Conservation (phyloP, 2,113 vertebrate species). For the Epinephelus cyanopodus region DNA sequence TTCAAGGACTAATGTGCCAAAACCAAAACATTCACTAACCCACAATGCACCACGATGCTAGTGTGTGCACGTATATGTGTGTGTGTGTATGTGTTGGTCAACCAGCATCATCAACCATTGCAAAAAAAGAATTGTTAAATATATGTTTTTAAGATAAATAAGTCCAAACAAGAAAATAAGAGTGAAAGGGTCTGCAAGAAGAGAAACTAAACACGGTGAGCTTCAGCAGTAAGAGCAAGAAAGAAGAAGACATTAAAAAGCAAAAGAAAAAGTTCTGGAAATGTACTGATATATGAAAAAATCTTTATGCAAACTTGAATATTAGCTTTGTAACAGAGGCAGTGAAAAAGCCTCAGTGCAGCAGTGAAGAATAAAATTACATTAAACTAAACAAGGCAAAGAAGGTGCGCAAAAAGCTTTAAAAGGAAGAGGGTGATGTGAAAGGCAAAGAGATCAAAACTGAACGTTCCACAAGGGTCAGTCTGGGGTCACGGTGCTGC, state of each 20-base stretch:
- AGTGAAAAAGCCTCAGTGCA: constrained; percentile 72
- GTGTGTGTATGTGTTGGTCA: constrained; percentile 48
- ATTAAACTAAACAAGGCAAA: constrained; percentile 69
- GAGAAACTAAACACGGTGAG: constrained; percentile 38
- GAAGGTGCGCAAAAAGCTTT: constrained; percentile 74
- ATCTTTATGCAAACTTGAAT: constrained; percentile 57
- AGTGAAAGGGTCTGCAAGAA: constrained; percentile 33
- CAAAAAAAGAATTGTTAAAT: constrained; percentile 66
- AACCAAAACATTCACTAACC: constrained; percentile 83
- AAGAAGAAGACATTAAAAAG: constrained; percentile 24
- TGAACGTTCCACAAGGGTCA: constrained; percentile 72
- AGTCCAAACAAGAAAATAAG: constrained; percentile 54
- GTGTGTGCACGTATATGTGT: constrained; percentile 56
- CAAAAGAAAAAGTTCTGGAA: constrained; percentile 36
- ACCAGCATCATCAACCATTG: constrained; percentile 69
- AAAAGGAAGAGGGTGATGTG: constrained; percentile 50
- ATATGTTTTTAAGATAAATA: constrained; percentile 53
- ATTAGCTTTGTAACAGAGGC: constrained; percentile 77
- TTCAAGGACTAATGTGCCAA: constrained; percentile 77
- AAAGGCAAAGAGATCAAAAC: constrained; percentile 57
- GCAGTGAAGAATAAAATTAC: constrained; percentile 52
- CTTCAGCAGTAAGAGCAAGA: constrained; percentile 65
- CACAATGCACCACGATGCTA: constrained; percentile 90
- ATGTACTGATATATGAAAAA: constrained; percentile 32
- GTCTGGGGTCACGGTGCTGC: constrained; percentile 82